Base-by-base conservation (phyloP, 2,797 vertebrate genomes). In the Oryzias sinensis region DNA sequence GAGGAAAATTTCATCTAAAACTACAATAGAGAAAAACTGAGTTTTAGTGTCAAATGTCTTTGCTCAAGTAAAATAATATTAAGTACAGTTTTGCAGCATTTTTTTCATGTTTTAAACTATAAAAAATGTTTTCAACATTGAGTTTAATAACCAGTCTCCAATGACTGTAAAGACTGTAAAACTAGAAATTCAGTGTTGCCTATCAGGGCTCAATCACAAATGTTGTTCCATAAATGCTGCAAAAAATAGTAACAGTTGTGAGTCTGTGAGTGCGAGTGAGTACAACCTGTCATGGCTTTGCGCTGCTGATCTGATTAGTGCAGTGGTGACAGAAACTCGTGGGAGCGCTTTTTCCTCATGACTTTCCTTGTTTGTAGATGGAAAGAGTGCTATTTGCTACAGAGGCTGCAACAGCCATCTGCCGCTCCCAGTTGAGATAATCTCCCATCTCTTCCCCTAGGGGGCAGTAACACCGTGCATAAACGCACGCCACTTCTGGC, bases 401-500 rank as follows among this genome's bases (percentile, higher is more conserved):
- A 74, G 82, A 65, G 79, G 71, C 74, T 77, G 69, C 60, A 73
- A 64, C 62, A 74, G 66, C 80, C 76, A 77, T 82, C 70, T 84
- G 83, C 72, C 25, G 53, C 74, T 78, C 68, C 74, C 54, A 51
- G 56, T 43, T 4, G 43, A 24, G 46, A 62, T 74, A 53, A 72
- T 73, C 50, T 61, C 65, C 53, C 0, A 5, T n/a, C 8, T 58
- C 5, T 25, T 77, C 86, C 74, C 81, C 67, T 65, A 89, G 88
- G 82, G 87, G 88, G 88, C 86, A 90, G 85, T 90, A 90, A 83
- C 64, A 81, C 33, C 47, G 79, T 88, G 63, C 65, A 81, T 64
- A 11, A n/a, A 45, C 59, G 61, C 69, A 42, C 25, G 1, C 37
- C 62, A 62, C 58, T 20, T 56, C 13, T 13, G 33, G 33, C 33